Conservation (phyloP, 2,888 invertebrate genomes). For the Metalampra italica region DNA sequence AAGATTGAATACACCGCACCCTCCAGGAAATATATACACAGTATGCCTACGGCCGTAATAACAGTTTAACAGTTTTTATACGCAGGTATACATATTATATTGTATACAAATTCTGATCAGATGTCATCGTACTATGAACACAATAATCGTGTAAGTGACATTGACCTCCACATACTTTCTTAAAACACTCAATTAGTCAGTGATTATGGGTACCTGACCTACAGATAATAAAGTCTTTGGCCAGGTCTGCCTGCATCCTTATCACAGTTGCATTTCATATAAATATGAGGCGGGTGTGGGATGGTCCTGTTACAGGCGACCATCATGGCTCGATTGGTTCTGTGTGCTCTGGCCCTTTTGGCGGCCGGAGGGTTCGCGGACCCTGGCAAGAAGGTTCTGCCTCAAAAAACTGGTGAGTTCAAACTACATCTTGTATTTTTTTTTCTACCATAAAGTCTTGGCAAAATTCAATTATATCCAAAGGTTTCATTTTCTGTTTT, state of each 20-base stretch:
- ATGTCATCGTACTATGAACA: background rate
- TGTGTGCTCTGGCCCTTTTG: constrained; percentile 48
- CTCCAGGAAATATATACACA: no score
- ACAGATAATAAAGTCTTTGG: background rate
- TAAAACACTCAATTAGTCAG: background rate
- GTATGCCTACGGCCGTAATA: no score
- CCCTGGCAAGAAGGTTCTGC: constrained; percentile 31
- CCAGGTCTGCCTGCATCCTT: background rate
- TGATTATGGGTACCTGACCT: constrained; percentile 3
- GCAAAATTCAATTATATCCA: no score
- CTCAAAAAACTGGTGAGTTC: constrained; percentile 54
- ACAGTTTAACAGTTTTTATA: no score
- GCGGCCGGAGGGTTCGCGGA: constrained; percentile 54
- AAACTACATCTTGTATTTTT: background rate
- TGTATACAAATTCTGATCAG: background rate
- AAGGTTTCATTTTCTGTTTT: no score
- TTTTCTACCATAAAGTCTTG: background rate
- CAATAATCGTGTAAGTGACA: background rate
- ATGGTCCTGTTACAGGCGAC: constrained; percentile 31
- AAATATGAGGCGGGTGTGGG: constrained; percentile 27
- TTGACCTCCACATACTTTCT: background rate
- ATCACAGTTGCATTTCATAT: constrained; percentile 20
- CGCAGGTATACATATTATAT: no score
- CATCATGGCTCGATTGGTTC: constrained; percentile 60
- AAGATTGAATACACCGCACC: no score